Evolutionary conservation across 2,888 invertebrate genomes (phyloP).

Genomic region (Agriopis aurantiaria): DNA sequence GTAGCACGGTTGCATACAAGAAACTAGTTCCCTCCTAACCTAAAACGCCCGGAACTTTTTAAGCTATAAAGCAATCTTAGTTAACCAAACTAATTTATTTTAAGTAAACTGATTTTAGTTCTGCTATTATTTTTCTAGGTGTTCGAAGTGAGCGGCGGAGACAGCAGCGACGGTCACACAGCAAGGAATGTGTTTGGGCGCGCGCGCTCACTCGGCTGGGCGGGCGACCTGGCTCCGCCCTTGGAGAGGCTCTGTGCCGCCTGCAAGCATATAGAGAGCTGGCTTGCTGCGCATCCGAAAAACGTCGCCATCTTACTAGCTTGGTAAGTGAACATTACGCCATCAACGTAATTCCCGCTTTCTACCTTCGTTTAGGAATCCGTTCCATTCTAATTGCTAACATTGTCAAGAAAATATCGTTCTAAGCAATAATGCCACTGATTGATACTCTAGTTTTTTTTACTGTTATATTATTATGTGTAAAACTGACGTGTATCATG

Average conservation of each 20-base stretch:
- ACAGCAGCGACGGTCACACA: conserved; percentile 87
- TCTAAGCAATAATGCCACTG: no score
- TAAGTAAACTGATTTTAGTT: neutral
- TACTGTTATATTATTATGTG: no score
- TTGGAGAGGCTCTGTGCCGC: conserved; percentile 95
- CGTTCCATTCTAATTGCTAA: neutral
- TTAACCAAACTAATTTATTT: no score
- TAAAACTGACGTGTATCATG: no score
- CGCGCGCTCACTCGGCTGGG: conserved; percentile 94
- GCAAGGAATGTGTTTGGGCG: conserved; percentile 89
- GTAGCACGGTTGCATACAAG: no score
- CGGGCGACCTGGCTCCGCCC: conserved; percentile 94
- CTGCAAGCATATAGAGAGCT: conserved; percentile 97
- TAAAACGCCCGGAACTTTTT: no score
- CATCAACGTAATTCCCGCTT: neutral
- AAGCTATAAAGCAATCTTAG: no score
- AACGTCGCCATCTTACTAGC: conserved; percentile 96
- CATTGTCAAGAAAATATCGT: no score
- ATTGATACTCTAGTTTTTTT: no score
- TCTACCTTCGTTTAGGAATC: neutral
- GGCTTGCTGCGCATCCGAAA: conserved; percentile 93
- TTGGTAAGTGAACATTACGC: conserved; percentile 86
- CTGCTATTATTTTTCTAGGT: conserved; percentile 87
- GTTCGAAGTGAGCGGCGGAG: conserved; percentile 92
- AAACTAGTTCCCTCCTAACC: no score